Base-by-base conservation (phyloP, 2,888 invertebrate species). In the Chrysomela aeneicollis region DNA sequence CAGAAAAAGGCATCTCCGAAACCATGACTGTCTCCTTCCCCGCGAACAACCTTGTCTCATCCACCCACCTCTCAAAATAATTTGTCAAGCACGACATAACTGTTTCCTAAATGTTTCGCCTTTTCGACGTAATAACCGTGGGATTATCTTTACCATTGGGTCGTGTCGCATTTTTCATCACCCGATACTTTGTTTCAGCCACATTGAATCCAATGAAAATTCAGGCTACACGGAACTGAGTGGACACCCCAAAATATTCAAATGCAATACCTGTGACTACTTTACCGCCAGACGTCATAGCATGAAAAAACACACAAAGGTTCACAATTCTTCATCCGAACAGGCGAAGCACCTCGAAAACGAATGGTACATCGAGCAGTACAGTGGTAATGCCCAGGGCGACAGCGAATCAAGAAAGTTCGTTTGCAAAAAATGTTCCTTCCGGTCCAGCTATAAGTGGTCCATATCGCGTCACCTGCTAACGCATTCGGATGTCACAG, bases 301-400 rank as follows among this genome's bases (percentile, higher is more conserved):
- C 5, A 12, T 54, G 19, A 35, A n/a, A 19, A 17, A 8, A n/a
- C 54, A 54, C 21, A 9, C 0, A 12, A 22, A 10, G 21, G 19
- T 35, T n/a, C 54, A 54, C 19, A 37, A 37, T 18, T 18, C 12
- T 21, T 19, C 54, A 17, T 54, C 54, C 1, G 54, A 54, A 37
- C n/a, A 18, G n/a, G 5, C 6, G n/a, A 54, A 35, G 35, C 35
- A 54, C 37, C 18, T 18, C 4, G 35, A 37, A 6, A 9, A 12
- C 2, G 17, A 54, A 17, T 0, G 9, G 18, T n/a, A 6, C 12
- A 54, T 12, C 18, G 2, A 2, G 17, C 54, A n/a, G n/a, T n/a
- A n/a, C n/a, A n/a, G n/a, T n/a, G n/a, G n/a, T n/a, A n/a, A 54
- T 19, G 19, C 5, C n/a, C 10, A 6, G 10, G 21, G 1, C 17